Evolutionary conservation across 2,797 vertebrate species (phyloP), one percentile per base, ranked within the genome.

Genomic region (Chloroceryle inda): DNA sequence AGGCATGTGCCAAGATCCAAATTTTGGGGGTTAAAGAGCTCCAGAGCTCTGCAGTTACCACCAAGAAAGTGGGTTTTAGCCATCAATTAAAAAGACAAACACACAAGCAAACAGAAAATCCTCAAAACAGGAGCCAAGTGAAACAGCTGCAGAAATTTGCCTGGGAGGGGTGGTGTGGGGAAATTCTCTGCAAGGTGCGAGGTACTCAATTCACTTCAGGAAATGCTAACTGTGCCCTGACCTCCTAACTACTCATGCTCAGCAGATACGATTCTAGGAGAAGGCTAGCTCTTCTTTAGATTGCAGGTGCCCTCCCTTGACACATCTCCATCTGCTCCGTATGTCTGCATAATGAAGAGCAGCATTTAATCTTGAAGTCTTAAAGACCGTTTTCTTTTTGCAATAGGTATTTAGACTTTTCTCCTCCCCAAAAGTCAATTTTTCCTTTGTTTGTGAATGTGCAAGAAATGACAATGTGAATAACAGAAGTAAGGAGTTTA

Each of bases 111-210:
- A 26, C 16, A 64, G n/a, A n/a, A 63, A 63, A 63, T 9, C 38
- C 12, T 53, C 55, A 59, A 86, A 75, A 4, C 33, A 76, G 52
- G 26, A 88, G 69, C 66, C 33, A 92, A 88, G 40, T 53, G 74
- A 73, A 92, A 78, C 27, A 92, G 74, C 90, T 93, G 80, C 52
- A 92, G n/a, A 85, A 19, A 77, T 73, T 67, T 77, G 63, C 52
- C 50, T 56, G 53, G 19, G n/a, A 31, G 5, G 2, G 16, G 50
- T 42, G 42, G 15, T 27, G 33, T 4, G 3, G 50, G 11, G 63
- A 78, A 87, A 87, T 69, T 33, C 37, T 91, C 47, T 56, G 59
- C 47, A 78, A 87, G 68, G 59, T 44, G 24, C 35, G 33, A 82
- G 40, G 53, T 53, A 44, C 16, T 75, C 35, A 38, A 4, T 29